Conservation (phyloP, 1,140 invertebrate genomes). For the Drosophila micromelanica region DNA sequence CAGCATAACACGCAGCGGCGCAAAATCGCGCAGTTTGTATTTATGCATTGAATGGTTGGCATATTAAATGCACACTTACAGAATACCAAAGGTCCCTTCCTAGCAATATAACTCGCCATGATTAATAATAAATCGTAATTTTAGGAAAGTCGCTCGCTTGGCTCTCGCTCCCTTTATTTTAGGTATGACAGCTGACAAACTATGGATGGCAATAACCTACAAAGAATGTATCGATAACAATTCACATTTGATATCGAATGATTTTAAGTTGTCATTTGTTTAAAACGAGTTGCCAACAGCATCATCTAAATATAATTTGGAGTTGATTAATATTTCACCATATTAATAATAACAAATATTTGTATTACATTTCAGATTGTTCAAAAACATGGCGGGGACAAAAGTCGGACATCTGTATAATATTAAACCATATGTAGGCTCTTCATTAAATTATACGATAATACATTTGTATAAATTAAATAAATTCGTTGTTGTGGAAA, state of each 20-base stretch:
- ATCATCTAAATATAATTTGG: background rate
- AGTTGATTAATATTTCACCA: background rate
- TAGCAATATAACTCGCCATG: conserved; percentile 80
- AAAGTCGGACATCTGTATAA: conserved; percentile 80
- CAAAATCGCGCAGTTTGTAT: background rate
- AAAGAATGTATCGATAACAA: conserved; percentile 42
- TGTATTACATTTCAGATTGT: conserved; percentile 65
- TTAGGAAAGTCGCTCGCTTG: conserved; percentile 36
- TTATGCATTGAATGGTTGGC: background rate
- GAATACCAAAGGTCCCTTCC: conserved; percentile 76
- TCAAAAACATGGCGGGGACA: conserved; percentile 79
- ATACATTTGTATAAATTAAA: conserved; percentile 64
- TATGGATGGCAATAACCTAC: conserved; percentile 32
- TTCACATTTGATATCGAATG: background rate
- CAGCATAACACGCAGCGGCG: conserved; percentile 31
- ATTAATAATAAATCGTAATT: conserved; percentile 56
- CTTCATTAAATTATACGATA: conserved; percentile 47
- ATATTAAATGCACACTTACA: conserved; percentile 62
- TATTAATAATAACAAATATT: conserved; percentile 7
- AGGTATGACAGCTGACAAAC: conserved; percentile 57
- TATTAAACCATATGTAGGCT: conserved; percentile 53
- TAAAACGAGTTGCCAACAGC: background rate
- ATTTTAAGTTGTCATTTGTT: background rate
- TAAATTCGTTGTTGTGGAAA: conserved; percentile 67
- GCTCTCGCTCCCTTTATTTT: conserved; percentile 50